These are phyloP conservation scores for Nomada flava DNA, from an alignment of 2,888 invertebrate species.

Conservation along the genomic window DNA sequence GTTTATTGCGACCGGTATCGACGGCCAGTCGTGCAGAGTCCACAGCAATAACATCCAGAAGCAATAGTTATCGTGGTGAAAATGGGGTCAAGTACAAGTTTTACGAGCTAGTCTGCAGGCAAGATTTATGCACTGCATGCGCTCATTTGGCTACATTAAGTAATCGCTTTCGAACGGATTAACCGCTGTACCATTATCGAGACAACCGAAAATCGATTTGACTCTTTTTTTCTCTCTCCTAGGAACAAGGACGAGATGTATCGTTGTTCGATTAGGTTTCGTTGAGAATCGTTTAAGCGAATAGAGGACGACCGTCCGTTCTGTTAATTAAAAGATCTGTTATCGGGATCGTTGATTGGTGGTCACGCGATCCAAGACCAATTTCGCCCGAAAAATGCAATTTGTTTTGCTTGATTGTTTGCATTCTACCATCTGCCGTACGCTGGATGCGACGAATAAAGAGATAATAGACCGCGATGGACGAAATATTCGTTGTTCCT, in stretches of 20 bases:
- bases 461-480: not conserved
- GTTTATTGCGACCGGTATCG: conserved; percentile 63
- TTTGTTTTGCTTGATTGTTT: conserved; percentile 47
- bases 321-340: conserved; percentile 58
- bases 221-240: not conserved
- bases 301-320: not conserved
- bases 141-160: not conserved
- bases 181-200: not conserved
- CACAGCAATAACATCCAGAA: conserved; percentile 50
- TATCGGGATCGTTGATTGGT: conserved; percentile 29
- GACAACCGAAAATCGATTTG: conserved; percentile 32
- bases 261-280: conserved; percentile 21
- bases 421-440: conserved; percentile 1
- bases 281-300: conserved; percentile 27
- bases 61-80: conserved; percentile 50
- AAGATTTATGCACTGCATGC: not conserved
- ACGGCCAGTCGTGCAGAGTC: conserved; percentile 44
- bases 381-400: conserved; percentile 44
- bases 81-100: conserved; percentile 65
- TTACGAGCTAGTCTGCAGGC: conserved; percentile 46
- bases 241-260: conserved; percentile 3
- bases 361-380: conserved; percentile 25
- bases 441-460: conserved; percentile 3
- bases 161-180: conserved; percentile 1
- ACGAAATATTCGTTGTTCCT: not conserved